Percentiles rank a stretch among this genome's conserved stretches.
Evolutionary conservation across 2,888 invertebrate species (phyloP).

Genomic region (Chaetogeoica ovagalla): DNA sequence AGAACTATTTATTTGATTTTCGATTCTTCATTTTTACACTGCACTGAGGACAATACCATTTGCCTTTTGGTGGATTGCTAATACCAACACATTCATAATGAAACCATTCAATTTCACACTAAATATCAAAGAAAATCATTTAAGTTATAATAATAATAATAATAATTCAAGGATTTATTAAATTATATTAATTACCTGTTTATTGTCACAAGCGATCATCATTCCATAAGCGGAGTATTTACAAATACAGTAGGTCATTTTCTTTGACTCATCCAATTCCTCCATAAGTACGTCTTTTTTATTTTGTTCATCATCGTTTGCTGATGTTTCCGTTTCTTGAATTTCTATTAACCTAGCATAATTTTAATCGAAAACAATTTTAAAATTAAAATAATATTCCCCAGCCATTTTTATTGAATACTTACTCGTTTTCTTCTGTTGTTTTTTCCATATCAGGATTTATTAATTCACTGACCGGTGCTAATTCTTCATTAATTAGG

Average conservation of each 20-base stretch:
- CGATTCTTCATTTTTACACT: background rate
- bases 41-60: slow-evolving; percentile 89
- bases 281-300: too few species aligned
- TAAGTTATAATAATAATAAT: too few species aligned
- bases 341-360: background rate
- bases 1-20: background rate
- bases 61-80: slow-evolving; percentile 92
- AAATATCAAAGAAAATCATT: slow-evolving; percentile 58
- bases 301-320: background rate
- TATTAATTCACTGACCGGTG: too few species aligned
- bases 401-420: too few species aligned
- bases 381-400: too few species aligned
- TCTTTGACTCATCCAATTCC: slow-evolving; percentile 62
- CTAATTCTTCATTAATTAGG: too few species aligned
- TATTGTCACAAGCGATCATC: slow-evolving; percentile 99
- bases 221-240: slow-evolving; percentile 91
- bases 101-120: slow-evolving; percentile 99
- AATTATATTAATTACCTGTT: slow-evolving; percentile 71
- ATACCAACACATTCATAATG: slow-evolving; percentile 98
- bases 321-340: background rate
- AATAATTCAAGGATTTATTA: background rate
- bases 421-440: too few species aligned
- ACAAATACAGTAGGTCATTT: slow-evolving; percentile 93
- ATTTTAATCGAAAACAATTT: background rate
- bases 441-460: too few species aligned